phyloP scores from a whole-genome alignment of 2,797 vertebrate species.

The Monodelphis domestica region DNA sequence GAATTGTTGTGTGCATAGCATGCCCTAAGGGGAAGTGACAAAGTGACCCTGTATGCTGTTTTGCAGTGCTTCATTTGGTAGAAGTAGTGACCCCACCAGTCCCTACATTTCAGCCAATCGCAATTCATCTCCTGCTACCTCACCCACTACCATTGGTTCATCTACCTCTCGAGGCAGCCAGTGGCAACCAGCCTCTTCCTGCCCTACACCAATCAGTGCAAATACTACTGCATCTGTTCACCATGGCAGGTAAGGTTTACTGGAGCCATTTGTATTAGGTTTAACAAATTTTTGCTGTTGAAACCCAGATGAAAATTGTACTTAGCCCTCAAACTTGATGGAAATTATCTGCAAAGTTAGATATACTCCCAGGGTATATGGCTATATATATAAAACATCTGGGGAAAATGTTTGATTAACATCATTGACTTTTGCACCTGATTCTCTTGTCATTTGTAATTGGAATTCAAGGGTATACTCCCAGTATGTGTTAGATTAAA shows the following conservation, averaged over 20 bases:
- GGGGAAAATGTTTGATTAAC: background rate
- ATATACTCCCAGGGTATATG: background rate
- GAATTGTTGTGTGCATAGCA: slow-evolving; percentile 36
- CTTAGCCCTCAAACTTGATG: background rate
- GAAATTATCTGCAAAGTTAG: background rate
- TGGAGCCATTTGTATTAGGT: slow-evolving; percentile 47
- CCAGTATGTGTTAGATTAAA: background rate
- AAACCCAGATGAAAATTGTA: slow-evolving; percentile 21
- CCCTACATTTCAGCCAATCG: slow-evolving; percentile 86
- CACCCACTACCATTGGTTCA: slow-evolving; percentile 84
- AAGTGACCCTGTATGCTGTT: slow-evolving; percentile 81
- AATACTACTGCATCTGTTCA: slow-evolving; percentile 75
- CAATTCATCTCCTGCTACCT: slow-evolving; percentile 86
- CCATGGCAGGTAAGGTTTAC: slow-evolving; percentile 83
- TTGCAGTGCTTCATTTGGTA: slow-evolving; percentile 87
- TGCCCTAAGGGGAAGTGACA: slow-evolving; percentile 80
- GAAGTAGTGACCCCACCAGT: slow-evolving; percentile 86
- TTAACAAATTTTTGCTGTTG: slow-evolving; percentile 30
- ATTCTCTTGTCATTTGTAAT: background rate
- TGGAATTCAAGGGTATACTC: background rate
- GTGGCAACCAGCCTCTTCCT: slow-evolving; percentile 84
- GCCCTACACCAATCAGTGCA: slow-evolving; percentile 81
- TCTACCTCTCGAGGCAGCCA: slow-evolving; percentile 83
- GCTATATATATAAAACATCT: slow-evolving; percentile 18
- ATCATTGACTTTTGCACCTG: background rate